phyloP scores from a whole-genome alignment of 1,140 invertebrate species.

The Periplaneta americana region DNA sequence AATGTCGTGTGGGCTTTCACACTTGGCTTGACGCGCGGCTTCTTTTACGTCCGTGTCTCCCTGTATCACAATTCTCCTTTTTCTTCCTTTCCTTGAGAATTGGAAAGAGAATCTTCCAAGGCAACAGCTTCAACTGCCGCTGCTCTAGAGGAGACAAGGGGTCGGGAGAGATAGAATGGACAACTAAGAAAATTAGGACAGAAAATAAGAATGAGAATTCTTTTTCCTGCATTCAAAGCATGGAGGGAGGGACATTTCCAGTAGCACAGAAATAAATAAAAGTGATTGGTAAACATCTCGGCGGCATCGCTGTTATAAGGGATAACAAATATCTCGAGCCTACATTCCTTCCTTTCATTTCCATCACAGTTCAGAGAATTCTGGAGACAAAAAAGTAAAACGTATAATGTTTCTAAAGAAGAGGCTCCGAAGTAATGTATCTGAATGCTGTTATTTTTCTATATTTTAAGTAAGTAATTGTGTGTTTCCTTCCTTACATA shows the following conservation, averaged over 20 bases:
- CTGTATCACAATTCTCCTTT: not conserved
- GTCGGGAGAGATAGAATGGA: not conserved
- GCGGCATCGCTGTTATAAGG: too few species aligned
- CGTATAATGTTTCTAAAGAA: not conserved
- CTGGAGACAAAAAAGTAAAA: not conserved
- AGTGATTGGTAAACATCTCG: not conserved
- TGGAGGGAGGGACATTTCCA: too few species aligned
- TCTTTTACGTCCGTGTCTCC: not conserved
- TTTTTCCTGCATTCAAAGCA: not conserved
- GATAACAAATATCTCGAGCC: not conserved
- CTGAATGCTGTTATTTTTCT: not conserved
- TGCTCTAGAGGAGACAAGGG: not conserved
- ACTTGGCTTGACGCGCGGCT: not conserved
- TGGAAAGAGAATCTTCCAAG: not conserved
- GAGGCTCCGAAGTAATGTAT: not conserved
- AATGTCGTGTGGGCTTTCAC: not conserved
- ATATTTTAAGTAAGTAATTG: not conserved
- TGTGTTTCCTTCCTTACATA: not conserved
- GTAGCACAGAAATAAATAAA: not conserved
- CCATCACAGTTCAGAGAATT: not conserved
- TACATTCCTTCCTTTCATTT: not conserved
- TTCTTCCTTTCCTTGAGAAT: not conserved
- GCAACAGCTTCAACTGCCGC: not conserved
- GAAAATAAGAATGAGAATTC: not conserved
- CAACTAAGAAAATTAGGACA: not conserved